A percentile compares a stretch with the other conserved stretches of the same genome.
Evolutionary conservation across 2,113 vertebrate species (phyloP).

Genomic region (Ahaetulla prasina): DNA sequence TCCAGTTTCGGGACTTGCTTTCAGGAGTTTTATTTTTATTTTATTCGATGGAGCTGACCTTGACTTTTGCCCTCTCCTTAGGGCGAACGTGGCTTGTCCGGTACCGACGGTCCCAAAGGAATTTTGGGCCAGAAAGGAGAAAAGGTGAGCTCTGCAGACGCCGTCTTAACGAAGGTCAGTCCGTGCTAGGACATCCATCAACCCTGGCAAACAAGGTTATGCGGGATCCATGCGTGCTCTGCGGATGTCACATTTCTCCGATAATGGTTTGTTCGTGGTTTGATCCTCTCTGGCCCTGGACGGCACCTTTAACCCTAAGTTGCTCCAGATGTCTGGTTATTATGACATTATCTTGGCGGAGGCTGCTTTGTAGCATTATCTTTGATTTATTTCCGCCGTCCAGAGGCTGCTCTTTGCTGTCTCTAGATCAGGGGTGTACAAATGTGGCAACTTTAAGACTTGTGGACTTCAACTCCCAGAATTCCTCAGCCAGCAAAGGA

Average conservation of each 20-base stretch:
- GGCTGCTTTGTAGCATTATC: too few species aligned
- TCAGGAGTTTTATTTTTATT: not conserved
- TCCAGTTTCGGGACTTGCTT: not conserved
- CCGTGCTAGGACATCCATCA: conserved; percentile 10
- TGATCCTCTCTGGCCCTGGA: not conserved
- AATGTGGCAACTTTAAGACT: too few species aligned
- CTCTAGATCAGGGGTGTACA: too few species aligned
- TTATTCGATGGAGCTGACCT: fast-evolving
- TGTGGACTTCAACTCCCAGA: too few species aligned
- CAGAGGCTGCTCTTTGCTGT: not conserved
- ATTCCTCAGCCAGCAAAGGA: too few species aligned
- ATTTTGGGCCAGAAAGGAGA: conserved; percentile 75
- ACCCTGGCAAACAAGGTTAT: not conserved
- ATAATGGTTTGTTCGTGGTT: not conserved
- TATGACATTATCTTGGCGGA: not conserved
- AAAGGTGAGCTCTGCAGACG: conserved; percentile 67
- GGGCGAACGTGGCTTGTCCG: conserved; percentile 76
- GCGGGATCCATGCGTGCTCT: not conserved
- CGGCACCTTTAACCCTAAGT: not conserved
- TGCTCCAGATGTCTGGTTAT: not conserved
- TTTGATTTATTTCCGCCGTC: not conserved
- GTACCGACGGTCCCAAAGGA: conserved; percentile 67
- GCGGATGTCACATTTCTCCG: conserved; percentile 17
- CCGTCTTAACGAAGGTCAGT: conserved; percentile 1
- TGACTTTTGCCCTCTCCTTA: conserved; percentile 46